Conservation (phyloP, 1,140 invertebrate species). For the Drosophila equinoxialis region DNA sequence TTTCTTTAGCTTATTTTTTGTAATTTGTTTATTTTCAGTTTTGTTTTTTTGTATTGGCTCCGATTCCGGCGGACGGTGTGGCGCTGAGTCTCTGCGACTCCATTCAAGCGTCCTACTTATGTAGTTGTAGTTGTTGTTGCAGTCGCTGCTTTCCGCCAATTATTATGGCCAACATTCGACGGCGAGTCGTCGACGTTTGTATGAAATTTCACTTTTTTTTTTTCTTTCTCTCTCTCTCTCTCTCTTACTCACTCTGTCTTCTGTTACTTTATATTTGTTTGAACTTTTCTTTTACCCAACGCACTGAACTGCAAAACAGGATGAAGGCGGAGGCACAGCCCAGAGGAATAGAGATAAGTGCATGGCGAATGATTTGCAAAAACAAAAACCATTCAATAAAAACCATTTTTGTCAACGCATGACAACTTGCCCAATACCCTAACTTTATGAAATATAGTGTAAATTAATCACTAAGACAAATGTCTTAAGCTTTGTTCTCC, state of each 20-base stretch:
- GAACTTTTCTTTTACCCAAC: slow-evolving; percentile 7
- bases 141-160: slow-evolving; percentile 53
- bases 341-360: slow-evolving; percentile 24
- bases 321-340: slow-evolving; percentile 8
- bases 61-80: slow-evolving; percentile 42
- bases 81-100: slow-evolving; percentile 27
- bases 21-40: slow-evolving; percentile 31
- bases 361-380: slow-evolving; percentile 20
- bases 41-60: slow-evolving; percentile 18
- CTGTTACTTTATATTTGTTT: not conserved
- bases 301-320: slow-evolving; percentile 11
- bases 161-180: slow-evolving; percentile 58
- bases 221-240: slow-evolving; percentile 19
- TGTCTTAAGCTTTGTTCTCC: no score
- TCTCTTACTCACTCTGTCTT: not conserved
- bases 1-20: slow-evolving; percentile 34
- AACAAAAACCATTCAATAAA: slow-evolving; percentile 5
- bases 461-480: no score
- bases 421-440: not conserved
- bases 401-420: not conserved
- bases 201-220: slow-evolving; percentile 63
- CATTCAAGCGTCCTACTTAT: slow-evolving; percentile 64
- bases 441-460: no score
- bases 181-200: slow-evolving; percentile 36
- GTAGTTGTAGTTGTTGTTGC: slow-evolving; percentile 28